Evolutionary conservation across 1,140 invertebrate genomes (phyloP).

Genomic region (Drosophila mauritiana): DNA sequence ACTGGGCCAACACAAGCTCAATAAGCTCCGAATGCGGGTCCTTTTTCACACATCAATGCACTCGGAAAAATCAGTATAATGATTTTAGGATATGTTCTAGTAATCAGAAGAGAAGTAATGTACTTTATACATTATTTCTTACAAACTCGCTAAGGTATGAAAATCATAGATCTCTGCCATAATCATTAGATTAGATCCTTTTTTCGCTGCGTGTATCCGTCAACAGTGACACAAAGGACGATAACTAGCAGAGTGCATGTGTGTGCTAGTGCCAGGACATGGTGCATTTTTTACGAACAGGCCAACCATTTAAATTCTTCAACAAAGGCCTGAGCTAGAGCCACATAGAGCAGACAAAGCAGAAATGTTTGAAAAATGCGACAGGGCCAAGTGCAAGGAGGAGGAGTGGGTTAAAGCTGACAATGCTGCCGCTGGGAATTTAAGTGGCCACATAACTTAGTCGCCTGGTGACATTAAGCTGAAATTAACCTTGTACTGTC

Average conservation of each 20-base stretch:
- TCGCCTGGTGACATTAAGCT: conserved; percentile 62
- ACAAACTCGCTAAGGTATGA: no score
- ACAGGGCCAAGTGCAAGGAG: conserved; percentile 40
- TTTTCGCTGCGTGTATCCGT: neutral
- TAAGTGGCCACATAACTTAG: conserved; percentile 64
- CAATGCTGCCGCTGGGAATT: conserved; percentile 43
- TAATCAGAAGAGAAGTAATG: no score
- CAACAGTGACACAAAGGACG: conserved; percentile 6
- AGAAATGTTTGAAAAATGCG: conserved; percentile 60
- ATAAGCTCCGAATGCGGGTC: conserved; percentile 34
- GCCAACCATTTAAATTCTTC: conserved; percentile 58
- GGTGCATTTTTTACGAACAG: conserved; percentile 43
- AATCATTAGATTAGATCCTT: no score
- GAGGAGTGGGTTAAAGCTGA: conserved; percentile 19
- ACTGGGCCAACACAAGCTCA: conserved; percentile 10
- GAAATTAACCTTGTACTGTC: conserved; percentile 73
- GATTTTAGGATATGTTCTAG: no score
- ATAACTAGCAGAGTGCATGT: conserved; percentile 2
- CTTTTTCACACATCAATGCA: neutral
- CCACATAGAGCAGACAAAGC: conserved; percentile 38
- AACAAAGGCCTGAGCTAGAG: conserved; percentile 34
- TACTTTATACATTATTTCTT: no score
- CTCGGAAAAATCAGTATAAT: neutral
- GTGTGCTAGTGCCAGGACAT: conserved; percentile 10
- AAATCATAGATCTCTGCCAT: no score